Percentiles rank a stretch among this genome's conserved stretches.
Evolutionary conservation across 1,140 invertebrate species (phyloP).

Genomic region (Charaxes varanes): DNA sequence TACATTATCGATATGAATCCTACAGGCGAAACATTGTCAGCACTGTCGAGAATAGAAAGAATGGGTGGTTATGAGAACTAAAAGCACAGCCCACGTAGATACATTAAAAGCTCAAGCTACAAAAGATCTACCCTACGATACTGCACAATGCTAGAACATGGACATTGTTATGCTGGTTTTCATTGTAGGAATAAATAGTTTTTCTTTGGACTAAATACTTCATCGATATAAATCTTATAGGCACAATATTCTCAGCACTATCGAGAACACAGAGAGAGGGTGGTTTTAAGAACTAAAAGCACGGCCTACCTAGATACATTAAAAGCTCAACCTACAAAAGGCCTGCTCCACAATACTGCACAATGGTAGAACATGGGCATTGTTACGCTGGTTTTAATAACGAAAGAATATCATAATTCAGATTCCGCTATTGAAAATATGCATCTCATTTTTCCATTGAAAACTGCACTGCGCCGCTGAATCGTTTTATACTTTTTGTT

Average conservation of each 20-base stretch:
- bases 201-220: constrained; percentile 1
- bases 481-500: too few relatives aligned
- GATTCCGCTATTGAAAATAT: constrained; percentile 21
- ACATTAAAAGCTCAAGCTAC: too few relatives aligned
- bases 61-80: constrained; percentile 56
- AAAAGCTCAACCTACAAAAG: constrained; percentile 65
- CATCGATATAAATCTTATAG: constrained; percentile 26
- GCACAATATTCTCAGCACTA: constrained; percentile 17
- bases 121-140: too few relatives aligned
- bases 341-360: constrained; percentile 42
- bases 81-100: constrained; percentile 59
- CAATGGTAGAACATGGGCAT: constrained; percentile 39
- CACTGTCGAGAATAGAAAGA: constrained; percentile 14
- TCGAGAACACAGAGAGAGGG: constrained; percentile 24
- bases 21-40: constrained; percentile 16
- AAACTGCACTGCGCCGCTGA: too few relatives aligned
- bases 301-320: constrained; percentile 38
- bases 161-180: constrained; percentile 34
- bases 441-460: constrained; percentile 11
- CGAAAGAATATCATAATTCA: constrained; percentile 31
- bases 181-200: background rate
- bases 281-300: constrained; percentile 63
- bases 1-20: constrained; percentile 23
- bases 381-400: constrained; percentile 33
- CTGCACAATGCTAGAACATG: constrained; percentile 39